Evolutionary conservation across 2,797 vertebrate species (phyloP), one percentile per base, ranked within the genome.

Genomic region (Sebastes minor): DNA sequence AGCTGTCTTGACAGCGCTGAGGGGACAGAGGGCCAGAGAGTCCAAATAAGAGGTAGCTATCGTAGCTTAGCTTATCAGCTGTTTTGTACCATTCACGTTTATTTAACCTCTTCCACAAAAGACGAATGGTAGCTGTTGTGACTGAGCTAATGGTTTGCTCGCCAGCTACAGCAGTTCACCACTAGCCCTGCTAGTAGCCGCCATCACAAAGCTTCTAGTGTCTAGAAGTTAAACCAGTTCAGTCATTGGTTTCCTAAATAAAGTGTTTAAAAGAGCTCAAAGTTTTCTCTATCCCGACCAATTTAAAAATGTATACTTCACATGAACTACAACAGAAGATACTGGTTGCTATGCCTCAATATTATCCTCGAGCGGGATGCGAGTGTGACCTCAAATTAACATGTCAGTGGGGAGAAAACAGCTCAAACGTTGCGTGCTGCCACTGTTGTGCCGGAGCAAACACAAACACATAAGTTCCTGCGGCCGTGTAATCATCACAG

Each of bases 401-500:
- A 57, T 30, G 80, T 82, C 78, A 6, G 73, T 71, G 88, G 78
- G 70, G 80, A 86, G 77, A 83, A 80, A 88, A 76, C 62, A 59
- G 83, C 75, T n/a, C 90, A 85, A 86, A 89, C 70, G 28, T 83
- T 25, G 74, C 74, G 78, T 73, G 76, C 65, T 76, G 82, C 81
- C 88, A 81, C 30, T 81, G 88, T 90, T 85, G 83, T 81, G 78
- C 76, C 35, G 53, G 78, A 78, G 81, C 88, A 90, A 93, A 92
- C 91, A 91, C 86, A 91, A 90, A 89, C 90, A 91, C 85, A 62
- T 23, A 4, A 56, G 81, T 69, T 83, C 80, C 85, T 80, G 79
- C 32, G 42, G 86, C 86, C 55, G 53, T 18, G 82, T 73, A 23
- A 87, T 76, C 87, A 38, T 75, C 74, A 68, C 77, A 77, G 53